Conservation (phyloP, 2,888 invertebrate species). For the Xestobium rufovillosum region DNA sequence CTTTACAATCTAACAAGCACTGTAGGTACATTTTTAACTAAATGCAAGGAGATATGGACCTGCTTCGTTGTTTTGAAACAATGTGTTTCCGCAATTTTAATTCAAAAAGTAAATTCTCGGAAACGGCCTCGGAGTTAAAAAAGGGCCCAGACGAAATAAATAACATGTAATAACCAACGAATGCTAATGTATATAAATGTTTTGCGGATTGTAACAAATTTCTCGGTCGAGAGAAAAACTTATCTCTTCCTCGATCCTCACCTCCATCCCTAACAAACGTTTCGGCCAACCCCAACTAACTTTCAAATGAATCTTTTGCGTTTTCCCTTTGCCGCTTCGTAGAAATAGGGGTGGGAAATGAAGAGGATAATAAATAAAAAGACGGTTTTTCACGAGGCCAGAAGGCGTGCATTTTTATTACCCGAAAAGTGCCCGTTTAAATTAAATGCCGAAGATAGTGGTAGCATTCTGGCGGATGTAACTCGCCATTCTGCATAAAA, state of each 20-base stretch:
- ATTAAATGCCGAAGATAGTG: conserved; percentile 45
- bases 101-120: conserved; percentile 27
- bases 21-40: no score
- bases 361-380: conserved; percentile 43
- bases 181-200: conserved; percentile 44
- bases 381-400: conserved; percentile 44
- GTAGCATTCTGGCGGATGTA: no score
- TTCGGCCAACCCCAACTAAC: background rate
- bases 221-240: conserved; percentile 41
- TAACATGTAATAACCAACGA: conserved; percentile 35
- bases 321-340: conserved; percentile 21
- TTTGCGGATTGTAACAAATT: conserved; percentile 43
- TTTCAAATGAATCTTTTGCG: background rate
- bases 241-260: conserved; percentile 32
- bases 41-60: no score
- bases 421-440: conserved; percentile 46
- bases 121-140: conserved; percentile 38
- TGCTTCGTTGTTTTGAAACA: no score
- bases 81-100: background rate
- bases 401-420: conserved; percentile 47
- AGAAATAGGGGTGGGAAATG: conserved; percentile 19
- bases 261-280: no score
- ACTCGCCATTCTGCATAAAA: no score
- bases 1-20: no score
- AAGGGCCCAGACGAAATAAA: conserved; percentile 42